Percentiles rank a stretch among this genome's conserved stretches.
phyloP scores from a whole-genome alignment of 2,113 vertebrate genomes.

The Notechis scutatus region DNA sequence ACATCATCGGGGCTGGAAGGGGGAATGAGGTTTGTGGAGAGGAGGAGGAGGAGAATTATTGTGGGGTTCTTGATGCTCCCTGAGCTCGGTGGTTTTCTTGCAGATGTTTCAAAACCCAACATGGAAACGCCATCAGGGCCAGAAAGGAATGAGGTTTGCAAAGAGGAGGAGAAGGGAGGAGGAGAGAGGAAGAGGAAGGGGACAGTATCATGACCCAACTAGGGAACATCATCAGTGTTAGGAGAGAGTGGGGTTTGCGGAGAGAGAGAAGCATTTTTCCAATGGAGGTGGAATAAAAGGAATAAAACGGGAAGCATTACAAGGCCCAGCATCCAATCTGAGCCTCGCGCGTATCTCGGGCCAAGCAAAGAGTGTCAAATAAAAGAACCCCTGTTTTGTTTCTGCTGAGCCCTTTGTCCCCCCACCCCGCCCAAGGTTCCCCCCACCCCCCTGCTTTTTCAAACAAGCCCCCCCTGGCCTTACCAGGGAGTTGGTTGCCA shows the following conservation, averaged over 20 bases:
- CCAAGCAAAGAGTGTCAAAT: background rate
- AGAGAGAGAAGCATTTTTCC: background rate
- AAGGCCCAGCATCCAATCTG: background rate
- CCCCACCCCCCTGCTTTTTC: background rate
- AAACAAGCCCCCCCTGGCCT: background rate
- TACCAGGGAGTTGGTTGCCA: too few relatives aligned
- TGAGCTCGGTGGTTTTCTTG: background rate
- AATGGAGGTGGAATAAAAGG: background rate
- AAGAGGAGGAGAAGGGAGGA: background rate
- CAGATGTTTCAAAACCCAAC: background rate
- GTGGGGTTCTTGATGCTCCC: background rate
- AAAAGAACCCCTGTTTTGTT: background rate
- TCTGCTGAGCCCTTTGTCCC: background rate
- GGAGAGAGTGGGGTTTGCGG: background rate
- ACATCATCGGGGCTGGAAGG: too few relatives aligned
- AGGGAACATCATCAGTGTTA: background rate
- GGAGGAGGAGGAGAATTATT: background rate
- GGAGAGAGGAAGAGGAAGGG: too few relatives aligned
- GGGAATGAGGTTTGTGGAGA: background rate
- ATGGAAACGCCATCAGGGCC: background rate
- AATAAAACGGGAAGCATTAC: background rate
- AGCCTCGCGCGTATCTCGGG: background rate
- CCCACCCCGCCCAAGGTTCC: too few relatives aligned
- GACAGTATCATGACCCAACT: background rate
- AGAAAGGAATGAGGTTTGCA: background rate